Evolutionary conservation across 2,797 vertebrate species (phyloP), one percentile per base, ranked within the genome.

Genomic region (Cossypha dichroa): DNA sequence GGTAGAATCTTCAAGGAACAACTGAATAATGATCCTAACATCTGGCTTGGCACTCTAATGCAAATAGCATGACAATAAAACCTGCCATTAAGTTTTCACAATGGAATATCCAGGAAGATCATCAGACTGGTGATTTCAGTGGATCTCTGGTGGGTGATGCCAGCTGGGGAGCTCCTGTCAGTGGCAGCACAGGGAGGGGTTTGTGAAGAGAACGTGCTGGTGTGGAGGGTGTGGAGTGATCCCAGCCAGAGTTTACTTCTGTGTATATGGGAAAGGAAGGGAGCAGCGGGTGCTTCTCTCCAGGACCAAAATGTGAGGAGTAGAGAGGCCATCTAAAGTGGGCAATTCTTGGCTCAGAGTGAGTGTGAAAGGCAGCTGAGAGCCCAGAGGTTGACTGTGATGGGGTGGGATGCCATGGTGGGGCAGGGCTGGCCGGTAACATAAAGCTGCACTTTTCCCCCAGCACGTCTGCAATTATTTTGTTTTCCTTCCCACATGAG

Each of bases 11-110:
- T 90, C 45, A 93, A 73, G 54, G 62, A 88, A 52, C 46, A 78
- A 49, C 31, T 3, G 12, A 83, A 66, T 91, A 88, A 93, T 28
- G 69, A 91, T 52, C 55, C 63, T 84, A 95, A 78, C 96, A 94
- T 69, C 79, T 93, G 91, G 45, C 29, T 51, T 40, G 13, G 68
- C 60, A 51, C 63, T 66, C 29, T 62, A 73, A 84, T 33, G 73
- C 48, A 66, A 93, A 86, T 28, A 79, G 41, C 41, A 25, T 15
- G 51, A 82, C 29, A 33, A 74, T 85, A 74, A 88, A 94, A 82
- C 26, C 16, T 11, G 55, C 85, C 41, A 2, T 78, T 54, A 55
- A 31, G 43, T 18, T 81, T 78, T 68, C 70, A 49, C 82, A 76
- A 19, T 13, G 43, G 62, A 81, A 78, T 52, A 81, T 34, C 33